Percentiles rank a stretch among this genome's conserved stretches.
phyloP scores from a whole-genome alignment of 1,140 invertebrate species.

The Nilaparvata lugens region DNA sequence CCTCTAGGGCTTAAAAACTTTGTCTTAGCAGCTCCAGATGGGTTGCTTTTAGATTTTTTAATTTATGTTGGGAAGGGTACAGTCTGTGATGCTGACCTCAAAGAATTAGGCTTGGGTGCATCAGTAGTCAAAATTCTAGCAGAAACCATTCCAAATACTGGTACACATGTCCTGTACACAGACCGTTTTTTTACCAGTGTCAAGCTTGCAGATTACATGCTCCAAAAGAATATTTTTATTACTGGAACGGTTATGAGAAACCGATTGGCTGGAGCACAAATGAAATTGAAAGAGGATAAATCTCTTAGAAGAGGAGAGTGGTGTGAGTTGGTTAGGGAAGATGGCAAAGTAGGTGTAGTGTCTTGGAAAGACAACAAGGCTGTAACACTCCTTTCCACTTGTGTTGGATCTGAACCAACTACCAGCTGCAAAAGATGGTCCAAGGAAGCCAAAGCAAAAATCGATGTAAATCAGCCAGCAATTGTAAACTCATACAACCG shows the following conservation, averaged over 20 bases:
- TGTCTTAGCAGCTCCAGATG: constrained; percentile 18
- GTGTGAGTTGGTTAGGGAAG: not conserved
- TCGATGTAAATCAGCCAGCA: constrained; percentile 23
- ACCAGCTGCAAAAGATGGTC: constrained; percentile 25
- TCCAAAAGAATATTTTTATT: constrained; percentile 6
- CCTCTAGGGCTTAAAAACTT: constrained; percentile 20
- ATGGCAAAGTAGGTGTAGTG: not conserved
- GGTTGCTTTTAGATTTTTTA: constrained; percentile 18
- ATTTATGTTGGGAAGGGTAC: no score
- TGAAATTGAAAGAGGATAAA: not conserved
- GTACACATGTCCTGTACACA: constrained; percentile 22
- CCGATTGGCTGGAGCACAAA: not conserved
- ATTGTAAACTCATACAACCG: constrained; percentile 29
- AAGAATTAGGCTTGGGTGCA: constrained; percentile 17
- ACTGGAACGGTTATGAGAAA: constrained; percentile 14
- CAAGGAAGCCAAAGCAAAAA: constrained; percentile 27
- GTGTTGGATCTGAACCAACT: constrained; percentile 8
- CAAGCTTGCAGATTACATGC: not conserved
- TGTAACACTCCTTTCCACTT: constrained; percentile 11
- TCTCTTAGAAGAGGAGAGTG: not conserved
- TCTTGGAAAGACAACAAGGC: constrained; percentile 4
- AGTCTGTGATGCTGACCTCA: no score
- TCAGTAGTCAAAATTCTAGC: constrained; percentile 12
- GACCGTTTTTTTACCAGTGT: constrained; percentile 24
- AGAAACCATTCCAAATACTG: constrained; percentile 5